These are phyloP conservation scores for Trissoscelio sp. DNA, from an alignment of 2,888 invertebrate genomes.

Conservation along the genomic window DNA sequence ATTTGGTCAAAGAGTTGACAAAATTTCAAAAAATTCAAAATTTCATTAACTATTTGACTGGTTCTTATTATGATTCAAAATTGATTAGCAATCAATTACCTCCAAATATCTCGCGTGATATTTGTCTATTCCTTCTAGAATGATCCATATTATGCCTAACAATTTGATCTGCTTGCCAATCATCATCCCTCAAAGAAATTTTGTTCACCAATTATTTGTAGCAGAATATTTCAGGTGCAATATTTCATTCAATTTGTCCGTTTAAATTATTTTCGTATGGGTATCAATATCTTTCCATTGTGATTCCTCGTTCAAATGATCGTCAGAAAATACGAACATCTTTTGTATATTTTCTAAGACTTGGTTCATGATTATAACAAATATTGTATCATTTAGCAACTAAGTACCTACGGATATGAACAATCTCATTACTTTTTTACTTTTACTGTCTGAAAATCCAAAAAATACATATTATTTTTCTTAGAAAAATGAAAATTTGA, in stretches of 20 bases:
- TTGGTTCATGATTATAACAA: slow-evolving; percentile 12
- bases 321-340: neutral
- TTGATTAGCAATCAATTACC: slow-evolving; percentile 75
- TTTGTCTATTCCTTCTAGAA: slow-evolving; percentile 29
- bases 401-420: slow-evolving; percentile 18
- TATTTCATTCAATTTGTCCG: neutral
- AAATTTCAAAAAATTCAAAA: no score
- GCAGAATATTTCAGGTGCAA: neutral
- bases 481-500: neutral
- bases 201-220: neutral
- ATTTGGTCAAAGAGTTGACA: no score
- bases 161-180: slow-evolving; percentile 29
- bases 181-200: neutral
- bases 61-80: no score
- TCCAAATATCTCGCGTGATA: slow-evolving; percentile 75
- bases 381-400: slow-evolving; percentile 30
- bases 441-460: neutral
- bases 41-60: no score
- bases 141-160: slow-evolving; percentile 50
- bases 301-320: neutral
- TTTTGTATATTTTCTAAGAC: neutral
- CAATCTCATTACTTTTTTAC: neutral
- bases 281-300: neutral
- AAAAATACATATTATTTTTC: neutral
- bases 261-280: no score